phyloP scores from a whole-genome alignment of 2,888 invertebrate species.

The Apeira syringaria region DNA sequence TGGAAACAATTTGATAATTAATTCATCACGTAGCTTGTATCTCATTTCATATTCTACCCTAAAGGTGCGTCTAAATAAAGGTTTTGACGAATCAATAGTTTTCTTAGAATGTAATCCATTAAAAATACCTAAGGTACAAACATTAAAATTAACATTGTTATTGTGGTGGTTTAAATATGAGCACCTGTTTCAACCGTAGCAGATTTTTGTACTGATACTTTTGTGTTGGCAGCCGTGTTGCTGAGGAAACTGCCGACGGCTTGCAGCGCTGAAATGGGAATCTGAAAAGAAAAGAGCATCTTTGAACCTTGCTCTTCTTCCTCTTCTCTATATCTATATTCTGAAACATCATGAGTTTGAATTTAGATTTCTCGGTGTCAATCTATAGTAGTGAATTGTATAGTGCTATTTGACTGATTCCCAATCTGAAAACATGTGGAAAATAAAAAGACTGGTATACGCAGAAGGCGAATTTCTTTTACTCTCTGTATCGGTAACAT shows the following conservation, averaged over 20 bases:
- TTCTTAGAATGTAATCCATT: neutral
- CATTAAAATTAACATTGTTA: neutral
- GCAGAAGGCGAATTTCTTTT: no score
- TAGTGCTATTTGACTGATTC: no score
- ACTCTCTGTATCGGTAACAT: no score
- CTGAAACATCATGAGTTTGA: no score
- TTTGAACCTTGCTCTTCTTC: no score
- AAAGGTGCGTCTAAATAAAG: no score
- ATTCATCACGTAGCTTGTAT: slow-evolving; percentile 2
- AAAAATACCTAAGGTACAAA: slow-evolving; percentile 5
- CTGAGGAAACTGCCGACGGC: slow-evolving; percentile 85
- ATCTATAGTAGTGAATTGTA: no score
- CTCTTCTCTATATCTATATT: no score
- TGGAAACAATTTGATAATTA: slow-evolving; percentile 16
- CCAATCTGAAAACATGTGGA: no score
- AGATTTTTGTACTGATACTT: slow-evolving; percentile 67
- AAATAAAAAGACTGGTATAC: no score
- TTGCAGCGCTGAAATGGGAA: slow-evolving; percentile 85
- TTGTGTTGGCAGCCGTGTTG: slow-evolving; percentile 72
- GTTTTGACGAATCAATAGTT: neutral
- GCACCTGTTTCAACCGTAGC: slow-evolving; percentile 66
- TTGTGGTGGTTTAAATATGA: slow-evolving; percentile 32
- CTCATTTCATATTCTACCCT: slow-evolving; percentile 5
- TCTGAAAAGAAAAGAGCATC: slow-evolving; percentile 65
- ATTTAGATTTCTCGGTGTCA: no score